A percentile compares a stretch with the other conserved stretches of the same genome.
Conservation (phyloP, 1,140 invertebrate genomes). For the Heterodera schachtii region DNA sequence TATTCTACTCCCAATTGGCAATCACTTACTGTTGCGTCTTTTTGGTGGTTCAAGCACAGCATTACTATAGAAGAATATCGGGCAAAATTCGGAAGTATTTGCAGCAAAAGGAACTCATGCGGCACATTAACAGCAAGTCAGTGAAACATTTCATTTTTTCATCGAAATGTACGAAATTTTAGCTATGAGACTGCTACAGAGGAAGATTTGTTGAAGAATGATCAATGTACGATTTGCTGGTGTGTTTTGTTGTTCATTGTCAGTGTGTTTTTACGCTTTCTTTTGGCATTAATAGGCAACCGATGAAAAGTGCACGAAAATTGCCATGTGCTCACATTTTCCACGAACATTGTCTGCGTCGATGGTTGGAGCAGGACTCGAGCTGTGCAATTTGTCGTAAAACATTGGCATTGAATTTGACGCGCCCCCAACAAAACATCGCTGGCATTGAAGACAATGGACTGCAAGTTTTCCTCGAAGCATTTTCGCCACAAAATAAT, state of each 20-base stretch:
- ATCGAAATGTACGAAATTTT: slow-evolving; percentile 24
- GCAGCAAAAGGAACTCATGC: slow-evolving; percentile 53
- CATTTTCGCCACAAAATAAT: slow-evolving; percentile 51
- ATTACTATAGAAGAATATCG: slow-evolving; percentile 49
- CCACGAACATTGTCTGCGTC: slow-evolving; percentile 47
- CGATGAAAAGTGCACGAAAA: slow-evolving; percentile 46
- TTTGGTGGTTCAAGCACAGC: slow-evolving; percentile 45
- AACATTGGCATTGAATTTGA: slow-evolving; percentile 43
- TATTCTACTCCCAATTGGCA: slow-evolving; percentile 47
- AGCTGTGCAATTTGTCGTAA: slow-evolving; percentile 53
- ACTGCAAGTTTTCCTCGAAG: slow-evolving; percentile 42
- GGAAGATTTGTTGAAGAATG: slow-evolving; percentile 49
- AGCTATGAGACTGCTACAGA: slow-evolving; percentile 49
- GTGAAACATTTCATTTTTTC: slow-evolving; percentile 5
- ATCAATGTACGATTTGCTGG: slow-evolving; percentile 52
- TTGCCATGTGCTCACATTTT: slow-evolving; percentile 52
- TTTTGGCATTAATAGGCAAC: slow-evolving; percentile 4
- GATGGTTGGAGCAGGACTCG: slow-evolving; percentile 54
- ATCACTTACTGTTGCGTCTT: slow-evolving; percentile 50
- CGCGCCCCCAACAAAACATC: slow-evolving; percentile 21
- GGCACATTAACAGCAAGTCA: slow-evolving; percentile 50
- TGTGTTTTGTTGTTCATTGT: not conserved
- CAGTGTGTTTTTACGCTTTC: not conserved
- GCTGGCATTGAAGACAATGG: slow-evolving; percentile 45
- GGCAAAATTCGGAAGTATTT: slow-evolving; percentile 49